Evolutionary conservation across 1,140 invertebrate genomes (phyloP).

Genomic region (Drosophila punjabiensis): DNA sequence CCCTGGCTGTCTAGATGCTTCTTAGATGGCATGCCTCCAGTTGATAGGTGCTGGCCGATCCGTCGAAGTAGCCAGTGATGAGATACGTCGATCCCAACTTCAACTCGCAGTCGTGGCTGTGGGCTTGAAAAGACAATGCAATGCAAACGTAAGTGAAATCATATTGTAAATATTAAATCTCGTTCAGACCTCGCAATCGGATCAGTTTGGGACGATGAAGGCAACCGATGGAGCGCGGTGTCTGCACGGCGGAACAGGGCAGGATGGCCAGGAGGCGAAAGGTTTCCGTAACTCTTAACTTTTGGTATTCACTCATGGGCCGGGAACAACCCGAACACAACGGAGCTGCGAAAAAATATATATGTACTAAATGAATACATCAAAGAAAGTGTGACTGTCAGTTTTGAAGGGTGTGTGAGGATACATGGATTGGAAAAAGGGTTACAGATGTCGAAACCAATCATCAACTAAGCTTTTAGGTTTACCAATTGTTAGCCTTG

Average conservation of each 20-base stretch:
- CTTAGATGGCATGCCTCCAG: constrained; percentile 75
- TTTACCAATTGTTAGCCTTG: background rate
- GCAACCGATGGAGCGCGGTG: constrained; percentile 35
- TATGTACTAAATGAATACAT: background rate
- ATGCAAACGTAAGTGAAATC: background rate
- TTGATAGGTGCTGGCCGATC: constrained; percentile 35
- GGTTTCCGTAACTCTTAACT: constrained; percentile 61
- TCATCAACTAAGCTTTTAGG: too few species aligned
- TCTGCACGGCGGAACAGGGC: constrained; percentile 47
- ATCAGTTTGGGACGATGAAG: constrained; percentile 58
- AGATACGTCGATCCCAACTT: constrained; percentile 64
- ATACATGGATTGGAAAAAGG: background rate
- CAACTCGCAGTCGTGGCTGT: constrained; percentile 65
- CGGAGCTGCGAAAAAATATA: constrained; percentile 48
- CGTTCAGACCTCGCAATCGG: constrained; percentile 48
- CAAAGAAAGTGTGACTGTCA: background rate
- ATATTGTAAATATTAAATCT: too few species aligned
- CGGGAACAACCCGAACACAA: constrained; percentile 66
- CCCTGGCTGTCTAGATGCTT: constrained; percentile 28
- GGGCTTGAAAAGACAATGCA: constrained; percentile 35
- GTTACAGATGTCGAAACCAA: background rate
- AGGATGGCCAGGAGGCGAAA: constrained; percentile 61
- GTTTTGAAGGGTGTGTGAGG: background rate
- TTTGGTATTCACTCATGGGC: constrained; percentile 78
- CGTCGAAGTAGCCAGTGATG: constrained; percentile 59